These are phyloP conservation scores for Catharus minimus DNA, from an alignment of 2,113 vertebrate species.

Conservation along the genomic window DNA sequence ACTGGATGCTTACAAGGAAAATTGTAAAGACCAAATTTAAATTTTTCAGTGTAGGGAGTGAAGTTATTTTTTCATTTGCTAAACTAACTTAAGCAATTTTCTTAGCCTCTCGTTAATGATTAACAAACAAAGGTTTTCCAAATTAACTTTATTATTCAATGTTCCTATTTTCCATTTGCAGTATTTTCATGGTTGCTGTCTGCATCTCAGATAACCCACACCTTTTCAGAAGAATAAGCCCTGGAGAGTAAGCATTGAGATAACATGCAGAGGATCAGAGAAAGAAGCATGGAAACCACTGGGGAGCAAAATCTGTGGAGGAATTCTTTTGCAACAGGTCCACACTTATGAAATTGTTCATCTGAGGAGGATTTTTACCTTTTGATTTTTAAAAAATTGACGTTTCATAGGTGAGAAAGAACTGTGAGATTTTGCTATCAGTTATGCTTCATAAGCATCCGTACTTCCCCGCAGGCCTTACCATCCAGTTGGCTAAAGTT, in stretches of 20 bases:
- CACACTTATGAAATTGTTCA: neutral
- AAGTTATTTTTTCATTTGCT: neutral
- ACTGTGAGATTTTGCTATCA: neutral
- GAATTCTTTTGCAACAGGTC: neutral
- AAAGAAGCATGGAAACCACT: neutral
- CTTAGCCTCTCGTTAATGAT: neutral
- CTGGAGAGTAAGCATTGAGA: neutral
- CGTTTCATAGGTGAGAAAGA: neutral
- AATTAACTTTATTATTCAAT: neutral
- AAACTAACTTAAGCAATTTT: neutral
- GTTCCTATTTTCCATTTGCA: neutral
- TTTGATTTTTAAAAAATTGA: neutral
- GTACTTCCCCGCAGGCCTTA: neutral
- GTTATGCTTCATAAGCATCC: neutral
- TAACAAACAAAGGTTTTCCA: neutral
- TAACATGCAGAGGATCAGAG: neutral
- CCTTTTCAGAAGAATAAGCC: neutral
- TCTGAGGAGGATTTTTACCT: neutral
- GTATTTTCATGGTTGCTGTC: neutral
- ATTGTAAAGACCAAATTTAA: neutral
- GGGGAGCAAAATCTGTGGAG: neutral
- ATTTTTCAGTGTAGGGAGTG: neutral
- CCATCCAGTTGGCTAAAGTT: neutral
- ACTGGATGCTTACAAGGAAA: neutral
- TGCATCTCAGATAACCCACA: neutral